Evolutionary conservation across 2,113 vertebrate species (phyloP).

Genomic region (Puffinus mauretanicus): DNA sequence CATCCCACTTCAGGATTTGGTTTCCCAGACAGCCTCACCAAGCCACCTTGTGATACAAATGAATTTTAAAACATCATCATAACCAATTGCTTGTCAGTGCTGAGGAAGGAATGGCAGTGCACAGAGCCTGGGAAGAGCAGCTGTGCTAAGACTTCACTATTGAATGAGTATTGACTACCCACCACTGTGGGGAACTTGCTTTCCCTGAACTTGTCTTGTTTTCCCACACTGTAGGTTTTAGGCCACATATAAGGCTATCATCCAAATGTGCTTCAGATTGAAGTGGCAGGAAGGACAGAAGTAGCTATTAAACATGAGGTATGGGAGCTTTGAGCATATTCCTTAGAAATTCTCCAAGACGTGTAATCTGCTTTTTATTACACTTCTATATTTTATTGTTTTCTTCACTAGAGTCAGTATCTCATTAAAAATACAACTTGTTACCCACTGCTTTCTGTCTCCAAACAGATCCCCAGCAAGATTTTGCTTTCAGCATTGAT

Average conservation of each 20-base stretch:
- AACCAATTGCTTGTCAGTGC: background rate
- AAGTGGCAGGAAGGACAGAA: background rate
- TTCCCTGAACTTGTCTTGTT: background rate
- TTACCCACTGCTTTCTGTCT: background rate
- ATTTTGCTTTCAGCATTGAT: conserved; percentile 72
- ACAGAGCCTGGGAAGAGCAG: background rate
- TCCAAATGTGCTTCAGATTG: background rate
- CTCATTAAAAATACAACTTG: background rate
- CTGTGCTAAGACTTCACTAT: background rate
- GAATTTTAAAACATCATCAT: background rate
- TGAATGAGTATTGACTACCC: background rate
- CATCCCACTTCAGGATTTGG: background rate
- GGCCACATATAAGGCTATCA: background rate
- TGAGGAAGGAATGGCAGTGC: background rate
- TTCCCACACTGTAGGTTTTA: background rate
- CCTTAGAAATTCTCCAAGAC: background rate
- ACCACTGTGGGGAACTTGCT: background rate
- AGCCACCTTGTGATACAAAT: background rate
- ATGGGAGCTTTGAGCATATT: background rate
- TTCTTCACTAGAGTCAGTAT: background rate
- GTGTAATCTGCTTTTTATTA: background rate
- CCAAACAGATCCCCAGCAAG: conserved; percentile 72
- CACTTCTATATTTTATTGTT: background rate
- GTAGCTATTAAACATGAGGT: background rate
- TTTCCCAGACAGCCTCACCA: background rate